Evolutionary conservation across 1,140 invertebrate genomes (phyloP), one percentile per base, ranked within the genome.

Genomic region (Andrena cerasifolii): DNA sequence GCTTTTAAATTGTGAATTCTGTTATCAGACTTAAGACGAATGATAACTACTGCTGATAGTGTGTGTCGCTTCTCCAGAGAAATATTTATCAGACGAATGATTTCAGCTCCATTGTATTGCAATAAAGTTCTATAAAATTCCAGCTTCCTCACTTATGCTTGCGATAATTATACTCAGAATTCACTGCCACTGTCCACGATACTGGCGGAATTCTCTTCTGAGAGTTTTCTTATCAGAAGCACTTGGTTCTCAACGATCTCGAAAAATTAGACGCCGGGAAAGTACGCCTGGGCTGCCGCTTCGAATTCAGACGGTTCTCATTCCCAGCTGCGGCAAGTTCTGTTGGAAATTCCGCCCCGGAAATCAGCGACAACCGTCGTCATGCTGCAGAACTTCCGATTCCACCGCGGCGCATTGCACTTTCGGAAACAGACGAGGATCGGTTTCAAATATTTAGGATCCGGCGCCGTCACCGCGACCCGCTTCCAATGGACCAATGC

Each of bases 361-460:
- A 53, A 62, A 73, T 63, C 70, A 63, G 26, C 21, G 58, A 7
- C 16, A 40, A 63, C 26, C 59, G n/a, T 49, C 36, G 16, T 10
- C 33, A 1, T 14, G 5, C 24, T 14, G 4, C 21, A 10, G 10
- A 73, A 63, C 70, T 73, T 65, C 33, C 33, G 18, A n/a, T 72
- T 59, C 16, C 31, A 14, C n/a, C 14, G 12, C 10, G 31, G 45
- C 24, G 6, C 26, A 31, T 65, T 62, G 21, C 58, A 51, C 45
- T 51, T 51, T 51, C 58, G 31, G 43, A 24, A 21, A 2, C 43
- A 51, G 58, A 21, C 68, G 54, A 21, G n/a, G 3, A 14, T 63
- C 70, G 10, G 45, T 73, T 51, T 73, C 33, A 43, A 73, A 73
- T 73, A 73, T 73, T 73, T 73, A 73, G 58, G 43, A 51, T 18